These are phyloP conservation scores for Torymus aiolomorphi DNA, from an alignment of 2,888 invertebrate genomes.

Conservation along the genomic window DNA sequence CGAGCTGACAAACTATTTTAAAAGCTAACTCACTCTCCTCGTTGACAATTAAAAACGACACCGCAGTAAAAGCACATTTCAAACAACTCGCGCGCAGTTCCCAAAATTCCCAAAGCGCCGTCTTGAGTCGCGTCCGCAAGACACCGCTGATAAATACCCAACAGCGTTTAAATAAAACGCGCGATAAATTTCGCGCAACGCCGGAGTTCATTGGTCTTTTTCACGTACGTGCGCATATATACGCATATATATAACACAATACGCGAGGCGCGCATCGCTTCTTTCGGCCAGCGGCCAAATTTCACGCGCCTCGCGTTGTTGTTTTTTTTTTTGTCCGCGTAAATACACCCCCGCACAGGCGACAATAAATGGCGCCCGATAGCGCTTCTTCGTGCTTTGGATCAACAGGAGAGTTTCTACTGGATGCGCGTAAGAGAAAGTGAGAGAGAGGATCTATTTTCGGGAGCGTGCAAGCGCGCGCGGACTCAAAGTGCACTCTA, in stretches of 20 bases:
- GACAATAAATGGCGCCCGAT: too few species aligned
- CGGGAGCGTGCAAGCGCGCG: not conserved
- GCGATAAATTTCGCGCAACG: slow-evolving; percentile 26
- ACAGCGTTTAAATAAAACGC: slow-evolving; percentile 25
- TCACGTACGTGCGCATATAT: not conserved
- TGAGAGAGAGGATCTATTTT: slow-evolving; percentile 40
- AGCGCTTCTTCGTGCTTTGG: slow-evolving; percentile 12
- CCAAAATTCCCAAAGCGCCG: slow-evolving; percentile 3
- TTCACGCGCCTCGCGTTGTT: not conserved
- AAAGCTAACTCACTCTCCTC: not conserved
- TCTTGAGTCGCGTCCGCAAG: not conserved
- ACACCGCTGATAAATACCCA: slow-evolving; percentile 27
- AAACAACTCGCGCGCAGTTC: slow-evolving; percentile 1
- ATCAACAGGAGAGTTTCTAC: slow-evolving; percentile 50
- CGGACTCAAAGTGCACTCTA: slow-evolving; percentile 47
- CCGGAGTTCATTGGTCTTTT: slow-evolving; percentile 50
- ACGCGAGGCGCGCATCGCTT: too few species aligned
- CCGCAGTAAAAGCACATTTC: not conserved
- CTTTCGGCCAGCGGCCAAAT: slow-evolving; percentile 41
- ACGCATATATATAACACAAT: too few species aligned
- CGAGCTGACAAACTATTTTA: not conserved
- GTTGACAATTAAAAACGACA: not conserved
- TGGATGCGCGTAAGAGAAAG: not conserved
- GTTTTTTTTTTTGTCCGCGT: slow-evolving; percentile 41
- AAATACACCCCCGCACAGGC: slow-evolving; percentile 21